These are phyloP conservation scores for Mormyrus hasselquistii DNA, from an alignment of 2,797 vertebrate genomes.

Conservation along the genomic window DNA sequence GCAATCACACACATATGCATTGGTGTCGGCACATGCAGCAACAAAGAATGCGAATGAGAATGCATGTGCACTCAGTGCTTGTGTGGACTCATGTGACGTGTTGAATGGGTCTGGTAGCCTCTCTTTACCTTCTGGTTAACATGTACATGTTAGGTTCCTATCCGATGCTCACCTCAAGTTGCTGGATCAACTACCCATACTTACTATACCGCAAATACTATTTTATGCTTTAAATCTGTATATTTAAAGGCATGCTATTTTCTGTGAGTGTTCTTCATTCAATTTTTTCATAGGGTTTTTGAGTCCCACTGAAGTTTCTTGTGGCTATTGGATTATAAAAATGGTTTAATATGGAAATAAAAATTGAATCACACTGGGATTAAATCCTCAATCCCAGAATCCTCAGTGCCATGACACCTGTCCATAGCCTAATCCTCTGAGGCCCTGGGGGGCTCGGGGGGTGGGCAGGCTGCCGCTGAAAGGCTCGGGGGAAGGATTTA, in stretches of 20 bases:
- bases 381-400: constrained; percentile 34
- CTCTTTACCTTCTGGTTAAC: not conserved
- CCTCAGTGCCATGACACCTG: constrained; percentile 40
- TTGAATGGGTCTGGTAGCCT: not conserved
- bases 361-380: not conserved
- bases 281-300: not conserved
- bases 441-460: constrained; percentile 31
- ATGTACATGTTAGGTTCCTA: not conserved
- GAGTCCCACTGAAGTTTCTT: not conserved
- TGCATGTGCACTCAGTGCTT: not conserved
- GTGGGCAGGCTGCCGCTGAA: constrained; percentile 36
- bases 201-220: not conserved
- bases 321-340: not conserved
- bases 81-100: not conserved
- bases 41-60: not conserved
- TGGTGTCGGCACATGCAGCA: not conserved
- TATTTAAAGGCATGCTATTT: not conserved
- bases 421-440: constrained; percentile 46
- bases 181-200: not conserved
- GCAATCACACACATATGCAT: constrained; percentile 25
- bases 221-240: not conserved
- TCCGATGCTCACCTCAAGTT: not conserved
- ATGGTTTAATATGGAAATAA: not conserved
- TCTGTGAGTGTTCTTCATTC: not conserved
- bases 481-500: constrained; percentile 41